phyloP scores from a whole-genome alignment of 2,888 invertebrate species.

The Caenorhabditis sp. region DNA sequence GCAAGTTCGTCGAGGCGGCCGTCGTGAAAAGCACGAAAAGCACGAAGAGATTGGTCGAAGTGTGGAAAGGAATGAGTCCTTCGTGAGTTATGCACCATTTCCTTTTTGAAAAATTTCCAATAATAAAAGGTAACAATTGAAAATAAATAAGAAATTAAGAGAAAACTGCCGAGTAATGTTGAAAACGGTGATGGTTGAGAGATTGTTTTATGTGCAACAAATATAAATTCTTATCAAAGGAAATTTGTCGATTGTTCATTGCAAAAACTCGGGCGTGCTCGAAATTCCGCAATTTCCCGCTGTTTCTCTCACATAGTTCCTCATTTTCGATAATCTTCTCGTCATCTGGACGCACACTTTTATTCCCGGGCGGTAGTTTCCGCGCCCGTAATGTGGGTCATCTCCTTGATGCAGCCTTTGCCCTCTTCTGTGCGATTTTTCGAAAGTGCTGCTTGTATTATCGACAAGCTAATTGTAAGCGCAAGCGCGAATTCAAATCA shows the following conservation, averaged over 20 bases:
- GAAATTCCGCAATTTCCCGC: neutral
- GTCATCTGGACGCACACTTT: neutral
- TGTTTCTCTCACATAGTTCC: neutral
- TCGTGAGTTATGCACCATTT: constrained; percentile 65
- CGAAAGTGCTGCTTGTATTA: neutral
- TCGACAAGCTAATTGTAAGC: neutral
- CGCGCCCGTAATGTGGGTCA: constrained; percentile 38
- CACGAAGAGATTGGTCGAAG: constrained; percentile 71
- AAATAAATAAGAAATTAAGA: too few relatives aligned
- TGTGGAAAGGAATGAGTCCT: constrained; percentile 72
- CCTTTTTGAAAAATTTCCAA: neutral
- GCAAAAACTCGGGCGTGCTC: constrained; percentile 5
- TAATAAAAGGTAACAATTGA: too few relatives aligned
- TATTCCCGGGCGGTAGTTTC: neutral
- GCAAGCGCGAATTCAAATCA: too few relatives aligned
- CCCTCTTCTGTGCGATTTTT: constrained; percentile 7
- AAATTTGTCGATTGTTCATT: neutral
- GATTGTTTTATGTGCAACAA: too few relatives aligned
- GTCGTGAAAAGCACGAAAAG: constrained; percentile 75
- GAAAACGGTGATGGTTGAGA: too few relatives aligned
- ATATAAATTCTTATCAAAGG: neutral
- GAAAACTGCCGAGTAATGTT: too few relatives aligned
- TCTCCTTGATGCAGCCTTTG: constrained; percentile 5
- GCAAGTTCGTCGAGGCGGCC: constrained; percentile 72
- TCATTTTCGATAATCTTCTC: neutral